Evolutionary conservation across 2,888 invertebrate species (phyloP), one percentile per base, ranked within the genome.

Genomic region (Agriopis marginaria): DNA sequence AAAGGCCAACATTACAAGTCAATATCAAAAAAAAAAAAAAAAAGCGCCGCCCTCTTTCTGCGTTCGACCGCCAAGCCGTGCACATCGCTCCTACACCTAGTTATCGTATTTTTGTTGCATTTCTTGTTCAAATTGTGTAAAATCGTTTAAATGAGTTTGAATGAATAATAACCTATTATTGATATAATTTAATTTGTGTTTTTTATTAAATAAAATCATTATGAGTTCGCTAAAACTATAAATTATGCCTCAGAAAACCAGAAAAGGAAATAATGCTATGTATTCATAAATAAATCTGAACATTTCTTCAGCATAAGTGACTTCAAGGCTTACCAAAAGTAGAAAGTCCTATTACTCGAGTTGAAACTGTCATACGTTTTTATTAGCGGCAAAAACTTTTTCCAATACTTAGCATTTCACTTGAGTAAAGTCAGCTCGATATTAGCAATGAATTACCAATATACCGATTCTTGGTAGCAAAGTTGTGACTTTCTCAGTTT

Each of bases 371-470:
- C 82, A 84, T 83, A 83, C 77, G 79, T 82, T 83, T 84, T 83
- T 86, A 85, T 84, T 82, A 80, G 79, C 73, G 73, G 75, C 77
- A 72, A 71, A 66, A 73, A 86, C 76, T 88, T 89, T 86, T 83
- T 75, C 85, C 84, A 79, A 88, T 86, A 86, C 82, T 78, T 76
- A 68, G 76, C 71, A 73, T 80, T 83, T 83, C 80, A 82, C 81
- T 75, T 63, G 75, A 82, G 84, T 77, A 80, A 86, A 85, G 82
- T 84, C 81, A 84, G 86, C 82, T 80, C 80, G 86, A 86, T 84
- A 81, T 82, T 75, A 79, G 86, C 86, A 88, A 89, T 89, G 88
- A 89, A 89, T 89, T 86, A 89, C 87, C 84, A 87, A 89, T 89
- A 89, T 86, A 89, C 87, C 84, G 87, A 89, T 89, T 89, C 84